These are phyloP conservation scores for Apodemus speciosus DNA, from an alignment of 2,113 vertebrate species.

Conservation along the genomic window DNA sequence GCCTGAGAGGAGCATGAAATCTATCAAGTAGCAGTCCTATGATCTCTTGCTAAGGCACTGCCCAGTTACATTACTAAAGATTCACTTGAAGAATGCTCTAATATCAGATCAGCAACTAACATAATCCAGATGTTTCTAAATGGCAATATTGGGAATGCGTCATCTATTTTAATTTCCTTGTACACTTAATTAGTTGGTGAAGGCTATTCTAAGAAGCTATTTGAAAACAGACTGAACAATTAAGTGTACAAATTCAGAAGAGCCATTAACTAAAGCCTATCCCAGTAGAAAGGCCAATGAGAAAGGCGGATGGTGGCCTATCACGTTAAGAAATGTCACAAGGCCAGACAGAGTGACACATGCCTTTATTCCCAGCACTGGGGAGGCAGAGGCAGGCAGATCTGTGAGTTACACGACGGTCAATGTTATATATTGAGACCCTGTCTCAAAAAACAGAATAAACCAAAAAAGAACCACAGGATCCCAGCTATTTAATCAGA, in stretches of 20 bases:
- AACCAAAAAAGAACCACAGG: no score
- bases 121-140: conserved; percentile 26
- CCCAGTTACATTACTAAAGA: conserved; percentile 27
- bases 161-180: not conserved
- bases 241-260: conserved; percentile 11
- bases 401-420: no score
- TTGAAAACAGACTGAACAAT: not conserved
- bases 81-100: conserved; percentile 8
- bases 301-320: not conserved
- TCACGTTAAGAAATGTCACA: conserved; percentile 7
- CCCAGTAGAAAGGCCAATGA: not conserved
- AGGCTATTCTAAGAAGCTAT: not conserved
- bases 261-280: not conserved
- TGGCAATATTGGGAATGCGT: not conserved
- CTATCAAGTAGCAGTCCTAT: not conserved
- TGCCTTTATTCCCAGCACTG: no score
- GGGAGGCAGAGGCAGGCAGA: no score
- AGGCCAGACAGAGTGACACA: not conserved
- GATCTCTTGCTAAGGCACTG: not conserved
- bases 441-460: no score
- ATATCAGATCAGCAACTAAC: not conserved
- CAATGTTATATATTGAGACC: no score
- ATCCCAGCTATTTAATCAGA: no score
- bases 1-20: not conserved
- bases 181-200: not conserved